Evolutionary conservation across 2,113 vertebrate genomes (phyloP), one percentile per base, ranked within the genome.

Genomic region (Brachionichthys hirsutus): DNA sequence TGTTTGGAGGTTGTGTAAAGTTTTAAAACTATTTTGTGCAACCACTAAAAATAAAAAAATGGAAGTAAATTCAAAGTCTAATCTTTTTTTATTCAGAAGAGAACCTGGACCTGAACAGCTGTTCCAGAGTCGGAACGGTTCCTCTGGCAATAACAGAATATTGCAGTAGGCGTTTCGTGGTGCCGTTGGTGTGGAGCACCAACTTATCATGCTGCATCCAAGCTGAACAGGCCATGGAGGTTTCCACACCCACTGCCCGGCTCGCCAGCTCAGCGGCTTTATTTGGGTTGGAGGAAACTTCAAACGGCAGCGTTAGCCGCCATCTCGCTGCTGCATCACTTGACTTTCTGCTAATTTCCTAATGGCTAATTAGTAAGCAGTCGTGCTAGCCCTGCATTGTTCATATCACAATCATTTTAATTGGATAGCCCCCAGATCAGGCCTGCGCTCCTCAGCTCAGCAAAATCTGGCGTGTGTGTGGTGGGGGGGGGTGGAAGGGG

Each of bases 361-460:
- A 60, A 48, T 65, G 52, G 50, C 60, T 86, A 78, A 87, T 87
- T 87, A 85, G 52, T 47, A 34, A 67, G 74, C 79, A 43, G 73
- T 85, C 73, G 67, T 56, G 54, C 66, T 14, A 62, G 60, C 62
- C 4, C 35, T 2, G 3, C 62, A 34, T 52, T 19, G 62, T 30
- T 67, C 51, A 62, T 55, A 74, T 85, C 77, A 54, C 63, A 66
- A 41, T 62, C 12, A 52, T 57, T 73, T 60, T 82, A 81, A 86
- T 75, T 85, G 81, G 75, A 67, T 67, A 55, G 52, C 46, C 43
- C 35, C 50, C 56, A 52, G 58, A 78, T 79, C 30, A 54, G 73
- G 54, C 47, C 60, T 18, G 22, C n/a, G 42, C 50, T 44, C 38
- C 60, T 48, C 52, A 35, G 76, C 72, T 35, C 9, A 66, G 16